Conservation (phyloP, 2,888 invertebrate species). For the Neria commutata region DNA sequence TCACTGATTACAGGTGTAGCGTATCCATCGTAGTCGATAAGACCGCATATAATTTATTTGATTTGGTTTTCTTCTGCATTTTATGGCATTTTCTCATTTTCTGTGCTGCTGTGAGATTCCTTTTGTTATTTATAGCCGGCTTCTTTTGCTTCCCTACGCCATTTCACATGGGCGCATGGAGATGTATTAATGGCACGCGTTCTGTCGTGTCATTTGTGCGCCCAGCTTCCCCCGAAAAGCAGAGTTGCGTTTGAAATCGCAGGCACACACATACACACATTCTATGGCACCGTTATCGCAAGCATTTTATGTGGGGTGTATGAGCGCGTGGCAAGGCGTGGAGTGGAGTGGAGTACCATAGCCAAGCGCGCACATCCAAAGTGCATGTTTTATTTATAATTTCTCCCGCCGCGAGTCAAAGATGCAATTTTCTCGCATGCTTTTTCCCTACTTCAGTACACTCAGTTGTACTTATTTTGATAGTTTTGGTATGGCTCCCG, state of each 20-base stretch:
- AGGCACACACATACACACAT: too few species aligned
- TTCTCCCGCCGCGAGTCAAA: neutral
- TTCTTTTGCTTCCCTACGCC: neutral
- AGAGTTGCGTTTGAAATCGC: neutral
- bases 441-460: neutral
- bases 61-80: neutral
- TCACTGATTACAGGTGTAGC: too few species aligned
- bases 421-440: neutral
- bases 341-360: too few species aligned
- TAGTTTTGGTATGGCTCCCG: neutral
- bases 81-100: neutral
- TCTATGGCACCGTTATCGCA: too few species aligned
- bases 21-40: too few species aligned
- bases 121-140: neutral
- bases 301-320: too few species aligned
- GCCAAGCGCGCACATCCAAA: neutral
- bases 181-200: constrained; percentile 1
- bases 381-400: constrained; percentile 2
- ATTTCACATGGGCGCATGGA: too few species aligned
- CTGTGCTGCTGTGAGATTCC: neutral
- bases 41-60: neutral
- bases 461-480: neutral
- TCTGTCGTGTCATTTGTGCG: constrained; percentile 2
- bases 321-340: neutral
- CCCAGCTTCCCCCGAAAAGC: neutral